These are phyloP conservation scores for Okamejei kenojei DNA, from an alignment of 2,797 vertebrate species.

Conservation along the genomic window DNA sequence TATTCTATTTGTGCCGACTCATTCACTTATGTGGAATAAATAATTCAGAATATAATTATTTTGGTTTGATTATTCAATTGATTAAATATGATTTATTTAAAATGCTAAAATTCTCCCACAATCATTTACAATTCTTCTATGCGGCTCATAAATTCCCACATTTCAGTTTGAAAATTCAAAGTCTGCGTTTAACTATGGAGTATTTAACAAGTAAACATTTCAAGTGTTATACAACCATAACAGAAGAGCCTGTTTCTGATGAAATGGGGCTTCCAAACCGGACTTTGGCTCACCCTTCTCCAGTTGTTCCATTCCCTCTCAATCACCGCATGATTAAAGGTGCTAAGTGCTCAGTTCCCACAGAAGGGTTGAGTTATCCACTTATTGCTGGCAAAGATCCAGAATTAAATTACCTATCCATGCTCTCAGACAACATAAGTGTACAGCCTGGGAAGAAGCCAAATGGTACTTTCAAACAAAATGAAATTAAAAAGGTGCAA, in stretches of 20 bases:
- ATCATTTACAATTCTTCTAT: neutral
- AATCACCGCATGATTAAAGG: neutral
- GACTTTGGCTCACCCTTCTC: neutral
- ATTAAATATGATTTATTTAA: neutral
- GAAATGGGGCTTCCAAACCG: neutral
- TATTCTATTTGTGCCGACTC: neutral
- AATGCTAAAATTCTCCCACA: neutral
- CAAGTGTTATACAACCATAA: neutral
- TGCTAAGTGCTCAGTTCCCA: neutral
- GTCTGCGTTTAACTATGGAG: neutral
- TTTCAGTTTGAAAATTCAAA: conserved; percentile 19
- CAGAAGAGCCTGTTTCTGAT: neutral
- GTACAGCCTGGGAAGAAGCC: neutral
- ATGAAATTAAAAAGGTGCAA: neutral
- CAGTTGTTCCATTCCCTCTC: neutral
- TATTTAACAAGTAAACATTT: neutral
- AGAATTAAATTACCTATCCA: neutral
- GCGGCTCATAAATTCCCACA: neutral
- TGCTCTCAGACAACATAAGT: neutral
- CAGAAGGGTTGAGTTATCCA: neutral
- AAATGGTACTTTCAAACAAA: neutral
- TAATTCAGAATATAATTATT: neutral
- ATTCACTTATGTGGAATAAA: neutral
- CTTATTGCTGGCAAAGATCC: neutral
- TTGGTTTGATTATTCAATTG: neutral